phyloP scores from a whole-genome alignment of 2,113 vertebrate genomes.

The Leuciscus idus region DNA sequence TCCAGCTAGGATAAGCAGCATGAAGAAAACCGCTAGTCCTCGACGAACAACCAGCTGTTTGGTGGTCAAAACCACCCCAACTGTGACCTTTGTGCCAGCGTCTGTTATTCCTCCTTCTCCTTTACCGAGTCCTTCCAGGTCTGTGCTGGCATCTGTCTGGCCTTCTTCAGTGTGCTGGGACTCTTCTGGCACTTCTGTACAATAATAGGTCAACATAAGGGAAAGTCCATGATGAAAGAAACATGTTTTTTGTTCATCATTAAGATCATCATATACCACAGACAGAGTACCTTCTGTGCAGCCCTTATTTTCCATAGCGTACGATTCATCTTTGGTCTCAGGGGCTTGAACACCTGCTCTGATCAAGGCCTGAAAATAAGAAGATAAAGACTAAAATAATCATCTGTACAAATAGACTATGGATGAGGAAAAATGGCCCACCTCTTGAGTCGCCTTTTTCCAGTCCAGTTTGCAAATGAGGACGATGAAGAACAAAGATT shows the following conservation, averaged over 20 bases:
- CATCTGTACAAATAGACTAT: not conserved
- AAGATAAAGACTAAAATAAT: not conserved
- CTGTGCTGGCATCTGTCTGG: not conserved
- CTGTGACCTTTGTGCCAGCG: slow-evolving; percentile 19
- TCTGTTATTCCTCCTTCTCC: slow-evolving; percentile 38
- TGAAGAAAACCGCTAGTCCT: slow-evolving; percentile 64
- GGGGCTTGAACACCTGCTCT: slow-evolving; percentile 43
- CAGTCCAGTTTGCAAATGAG: slow-evolving; percentile 81
- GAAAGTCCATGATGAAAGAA: too few relatives aligned
- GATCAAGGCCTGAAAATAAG: slow-evolving; percentile 40
- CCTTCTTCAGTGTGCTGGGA: not conserved
- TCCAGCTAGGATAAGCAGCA: slow-evolving; percentile 67
- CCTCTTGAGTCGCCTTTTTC: slow-evolving; percentile 83
- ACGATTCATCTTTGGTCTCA: slow-evolving; percentile 42
- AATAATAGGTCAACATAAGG: not conserved
- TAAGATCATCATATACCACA: not conserved
- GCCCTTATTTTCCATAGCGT: slow-evolving; percentile 38
- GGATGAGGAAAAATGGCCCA: slow-evolving; percentile 51
- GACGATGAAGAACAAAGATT: slow-evolving; percentile 75
- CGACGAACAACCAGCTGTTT: slow-evolving; percentile 70
- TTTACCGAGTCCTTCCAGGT: slow-evolving; percentile 30
- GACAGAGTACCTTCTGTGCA: slow-evolving; percentile 40
- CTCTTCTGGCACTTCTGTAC: not conserved
- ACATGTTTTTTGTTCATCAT: not conserved
- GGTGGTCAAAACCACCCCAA: slow-evolving; percentile 59